Base-by-base conservation (phyloP, 37 sponge, comb jelly and placozoan species). In the Beroe forskalii region DNA sequence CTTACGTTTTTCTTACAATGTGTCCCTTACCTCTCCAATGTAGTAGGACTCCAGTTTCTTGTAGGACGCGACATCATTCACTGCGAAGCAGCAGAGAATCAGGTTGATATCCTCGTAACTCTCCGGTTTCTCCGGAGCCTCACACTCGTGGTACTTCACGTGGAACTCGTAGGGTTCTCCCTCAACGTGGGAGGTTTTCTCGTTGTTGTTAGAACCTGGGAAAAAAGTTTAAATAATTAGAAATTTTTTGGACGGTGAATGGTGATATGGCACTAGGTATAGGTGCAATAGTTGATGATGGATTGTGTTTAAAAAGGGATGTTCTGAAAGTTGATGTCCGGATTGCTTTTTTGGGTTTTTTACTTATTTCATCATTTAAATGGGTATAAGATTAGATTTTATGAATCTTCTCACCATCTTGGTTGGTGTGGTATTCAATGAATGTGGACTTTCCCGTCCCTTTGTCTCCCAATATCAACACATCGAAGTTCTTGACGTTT, bases 51-150 rank as follows among this genome's bases (percentile, higher is more conserved):
- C 86, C 38, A 80, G 86, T 41, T 44, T 80, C 8, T 80, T 80
- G 86, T 80, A 80, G 40, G 55, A 44, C 1, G 28, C 55, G 4
- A 80, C 86, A 80, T 80, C 55, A 24, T 80, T 80, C n/a, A 80
- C 86, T 33, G 86, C 86, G 22, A 80, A 80, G 40, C 86, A 80
- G 42, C 86, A 80, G 31, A 80, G 86, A 80, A 80, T 80, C 19
- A 80, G 86, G 30, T 80, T 48, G 2, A 42, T 80, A 48, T 80
- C 40, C 55, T 80, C 42, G 86, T 80, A 80, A 1, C 32, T 27
- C 12, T 69, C 44, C 4, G 35, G 48, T 1, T 22, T 22, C 38
- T 80, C 12, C 19, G 28, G 14, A 0, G 35, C 6, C 55, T 80
- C 86, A 25, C 35, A 80, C 86, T 80, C 86, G 30, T 38, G 40